A percentile compares a stretch with the other conserved stretches of the same genome.
phyloP scores from a whole-genome alignment of 2,113 vertebrate genomes.

The Merops nubicus region DNA sequence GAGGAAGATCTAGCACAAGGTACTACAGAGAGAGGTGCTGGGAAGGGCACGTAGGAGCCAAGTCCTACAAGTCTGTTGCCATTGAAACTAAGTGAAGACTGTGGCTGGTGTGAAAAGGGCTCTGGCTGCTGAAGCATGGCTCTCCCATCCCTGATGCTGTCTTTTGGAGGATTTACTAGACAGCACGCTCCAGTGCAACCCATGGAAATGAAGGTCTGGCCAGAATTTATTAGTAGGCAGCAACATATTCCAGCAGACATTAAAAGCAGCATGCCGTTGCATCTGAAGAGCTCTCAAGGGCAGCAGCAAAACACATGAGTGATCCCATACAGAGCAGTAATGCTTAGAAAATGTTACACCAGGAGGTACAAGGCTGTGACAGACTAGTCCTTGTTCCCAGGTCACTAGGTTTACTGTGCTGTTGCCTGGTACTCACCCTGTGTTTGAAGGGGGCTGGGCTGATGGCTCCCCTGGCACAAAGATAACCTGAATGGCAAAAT shows the following conservation, averaged over 20 bases:
- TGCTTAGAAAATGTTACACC: neutral
- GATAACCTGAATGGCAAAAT: slow-evolving; percentile 82
- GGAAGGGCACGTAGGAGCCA: accelerated
- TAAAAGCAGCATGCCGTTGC: neutral
- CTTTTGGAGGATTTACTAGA: neutral
- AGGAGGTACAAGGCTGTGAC: neutral
- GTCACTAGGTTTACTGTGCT: neutral
- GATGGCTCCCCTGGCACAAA: slow-evolving; percentile 81
- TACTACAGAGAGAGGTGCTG: neutral
- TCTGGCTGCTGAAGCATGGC: neutral
- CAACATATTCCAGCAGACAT: neutral
- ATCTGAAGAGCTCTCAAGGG: neutral
- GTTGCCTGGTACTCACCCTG: slow-evolving; percentile 59
- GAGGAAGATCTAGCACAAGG: neutral
- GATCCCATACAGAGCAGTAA: neutral
- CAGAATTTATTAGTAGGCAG: neutral
- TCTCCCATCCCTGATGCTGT: neutral
- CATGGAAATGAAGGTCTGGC: accelerated
- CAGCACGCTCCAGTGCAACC: neutral
- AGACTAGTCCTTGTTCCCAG: neutral
- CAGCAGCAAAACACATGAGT: neutral
- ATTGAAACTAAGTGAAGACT: neutral
- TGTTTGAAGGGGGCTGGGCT: slow-evolving; percentile 81
- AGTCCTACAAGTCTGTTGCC: neutral
- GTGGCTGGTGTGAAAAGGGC: neutral